Evolutionary conservation across 2,113 vertebrate genomes (phyloP).

Genomic region (Chloropsis cyanopogon): DNA sequence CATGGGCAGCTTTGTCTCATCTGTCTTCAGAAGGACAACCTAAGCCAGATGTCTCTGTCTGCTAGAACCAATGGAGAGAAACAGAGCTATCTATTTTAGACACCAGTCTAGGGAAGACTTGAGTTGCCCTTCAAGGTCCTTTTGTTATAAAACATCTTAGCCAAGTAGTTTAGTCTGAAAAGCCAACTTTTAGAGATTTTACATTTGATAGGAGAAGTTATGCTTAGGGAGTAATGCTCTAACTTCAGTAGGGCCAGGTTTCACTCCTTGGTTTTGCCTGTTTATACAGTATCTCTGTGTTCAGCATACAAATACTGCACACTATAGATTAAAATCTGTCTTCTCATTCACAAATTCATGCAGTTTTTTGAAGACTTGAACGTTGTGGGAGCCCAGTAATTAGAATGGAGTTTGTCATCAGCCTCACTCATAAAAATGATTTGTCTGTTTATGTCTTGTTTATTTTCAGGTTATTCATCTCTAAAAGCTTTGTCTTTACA

Average conservation of each 20-base stretch:
- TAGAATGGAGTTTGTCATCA: neutral
- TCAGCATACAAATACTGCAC: neutral
- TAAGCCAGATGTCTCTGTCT: neutral
- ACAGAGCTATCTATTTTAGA: neutral
- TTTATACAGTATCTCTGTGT: neutral
- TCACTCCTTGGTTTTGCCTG: neutral
- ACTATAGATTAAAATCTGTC: neutral
- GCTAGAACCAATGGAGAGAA: neutral
- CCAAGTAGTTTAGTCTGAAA: neutral
- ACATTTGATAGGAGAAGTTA: neutral
- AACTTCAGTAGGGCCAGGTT: neutral
- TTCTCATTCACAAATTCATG: neutral
- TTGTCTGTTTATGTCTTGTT: neutral
- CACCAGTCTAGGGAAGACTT: neutral
- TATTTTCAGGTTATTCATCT: neutral
- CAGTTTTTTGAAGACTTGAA: neutral
- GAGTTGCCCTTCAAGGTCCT: neutral
- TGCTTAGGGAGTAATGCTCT: neutral
- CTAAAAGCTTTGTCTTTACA: neutral
- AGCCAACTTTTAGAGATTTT: neutral
- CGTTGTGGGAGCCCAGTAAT: neutral
- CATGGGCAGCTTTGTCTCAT: neutral
- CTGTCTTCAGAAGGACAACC: neutral
- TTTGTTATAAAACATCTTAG: neutral
- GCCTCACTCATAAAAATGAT: neutral